Percentiles rank a stretch among this genome's conserved stretches.
Evolutionary conservation across 2,797 vertebrate species (phyloP).

Genomic region (Pseudochaenichthys georgianus): DNA sequence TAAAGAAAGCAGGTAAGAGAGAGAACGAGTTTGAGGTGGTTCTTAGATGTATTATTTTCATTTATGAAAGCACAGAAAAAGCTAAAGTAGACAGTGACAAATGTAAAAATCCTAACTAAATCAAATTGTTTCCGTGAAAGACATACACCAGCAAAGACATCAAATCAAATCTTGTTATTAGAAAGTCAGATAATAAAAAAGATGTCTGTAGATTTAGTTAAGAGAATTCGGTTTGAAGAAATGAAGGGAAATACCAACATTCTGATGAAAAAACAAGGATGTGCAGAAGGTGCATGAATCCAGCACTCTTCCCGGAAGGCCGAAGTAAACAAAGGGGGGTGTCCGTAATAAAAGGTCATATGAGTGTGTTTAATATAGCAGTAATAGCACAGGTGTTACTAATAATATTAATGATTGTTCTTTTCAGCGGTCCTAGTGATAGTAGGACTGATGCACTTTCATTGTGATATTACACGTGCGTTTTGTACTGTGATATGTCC

Average conservation of each 20-base stretch:
- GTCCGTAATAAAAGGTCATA: background rate
- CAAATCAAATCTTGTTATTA: background rate
- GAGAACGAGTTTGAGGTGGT: background rate
- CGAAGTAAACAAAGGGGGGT: background rate
- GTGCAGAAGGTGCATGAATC: background rate
- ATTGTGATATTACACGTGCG: background rate
- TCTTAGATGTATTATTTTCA: background rate
- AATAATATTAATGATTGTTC: background rate
- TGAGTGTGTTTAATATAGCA: background rate
- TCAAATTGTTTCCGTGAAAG: background rate
- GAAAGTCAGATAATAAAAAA: background rate
- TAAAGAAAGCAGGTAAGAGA: slow-evolving; percentile 39
- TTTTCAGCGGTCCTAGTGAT: background rate
- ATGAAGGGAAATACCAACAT: background rate
- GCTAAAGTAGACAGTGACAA: background rate
- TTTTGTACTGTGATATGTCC: background rate
- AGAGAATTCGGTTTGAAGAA: background rate
- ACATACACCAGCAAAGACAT: too few relatives aligned
- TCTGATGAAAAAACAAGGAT: slow-evolving; percentile 2
- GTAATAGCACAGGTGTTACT: slow-evolving; percentile 3
- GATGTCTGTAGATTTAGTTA: too few relatives aligned
- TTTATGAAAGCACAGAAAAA: slow-evolving; percentile 2
- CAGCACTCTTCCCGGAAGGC: background rate
- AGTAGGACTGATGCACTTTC: background rate
- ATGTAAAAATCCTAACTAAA: background rate